These are phyloP conservation scores for Macrobrachium rosenbergii DNA, from an alignment of 1,140 invertebrate species.

Conservation along the genomic window DNA sequence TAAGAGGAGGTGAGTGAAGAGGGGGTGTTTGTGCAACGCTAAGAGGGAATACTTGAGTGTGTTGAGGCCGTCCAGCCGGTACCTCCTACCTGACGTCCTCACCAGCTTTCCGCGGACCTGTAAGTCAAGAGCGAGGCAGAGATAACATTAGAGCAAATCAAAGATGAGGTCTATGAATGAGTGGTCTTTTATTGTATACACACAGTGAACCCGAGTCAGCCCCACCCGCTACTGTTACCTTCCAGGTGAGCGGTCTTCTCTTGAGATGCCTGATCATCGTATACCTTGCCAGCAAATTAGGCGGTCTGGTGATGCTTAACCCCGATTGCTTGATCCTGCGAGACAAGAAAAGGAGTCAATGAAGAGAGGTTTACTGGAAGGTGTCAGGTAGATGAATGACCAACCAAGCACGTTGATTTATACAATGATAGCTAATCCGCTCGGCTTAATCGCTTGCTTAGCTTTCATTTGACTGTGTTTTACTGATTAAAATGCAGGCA, in stretches of 20 bases:
- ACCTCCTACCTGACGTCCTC: conserved; percentile 71
- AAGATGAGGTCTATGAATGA: no score
- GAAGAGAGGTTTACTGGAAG: not conserved
- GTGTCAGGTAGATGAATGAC: no score
- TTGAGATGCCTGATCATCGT: conserved; percentile 74
- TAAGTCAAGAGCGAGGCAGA: not conserved
- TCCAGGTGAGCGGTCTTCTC: conserved; percentile 70
- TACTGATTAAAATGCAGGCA: no score
- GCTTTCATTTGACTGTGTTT: no score
- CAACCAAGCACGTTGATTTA: no score
- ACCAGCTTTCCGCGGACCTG: conserved; percentile 69
- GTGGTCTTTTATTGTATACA: no score
- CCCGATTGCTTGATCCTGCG: conserved; percentile 68
- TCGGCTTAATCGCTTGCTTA: not conserved
- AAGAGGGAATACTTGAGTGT: conserved; percentile 71
- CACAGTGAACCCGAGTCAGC: no score
- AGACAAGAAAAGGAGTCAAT: no score
- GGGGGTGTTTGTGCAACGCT: conserved; percentile 67
- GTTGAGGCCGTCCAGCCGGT: conserved; percentile 73
- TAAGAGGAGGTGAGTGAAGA: conserved; percentile 73
- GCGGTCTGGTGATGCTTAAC: conserved; percentile 71
- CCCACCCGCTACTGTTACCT: conserved; percentile 65
- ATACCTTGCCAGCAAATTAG: conserved; percentile 72
- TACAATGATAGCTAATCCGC: no score
- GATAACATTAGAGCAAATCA: not conserved